Conservation (phyloP, 2,797 vertebrate species). For the Myotis myotis region DNA sequence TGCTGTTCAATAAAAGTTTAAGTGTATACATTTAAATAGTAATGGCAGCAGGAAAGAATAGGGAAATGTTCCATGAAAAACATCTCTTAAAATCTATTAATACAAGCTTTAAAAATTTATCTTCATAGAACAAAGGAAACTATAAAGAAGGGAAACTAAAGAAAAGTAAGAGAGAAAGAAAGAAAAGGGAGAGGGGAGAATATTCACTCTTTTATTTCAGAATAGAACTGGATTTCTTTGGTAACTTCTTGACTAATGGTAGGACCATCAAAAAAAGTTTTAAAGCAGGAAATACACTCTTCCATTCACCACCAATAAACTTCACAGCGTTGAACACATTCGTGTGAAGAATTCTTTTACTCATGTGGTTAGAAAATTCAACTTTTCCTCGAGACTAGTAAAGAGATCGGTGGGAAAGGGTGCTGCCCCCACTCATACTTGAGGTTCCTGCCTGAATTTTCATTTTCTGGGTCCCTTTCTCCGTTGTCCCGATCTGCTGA, state of each 20-base stretch:
- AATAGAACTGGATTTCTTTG: background rate
- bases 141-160: background rate
- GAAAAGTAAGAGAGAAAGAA: background rate
- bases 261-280: background rate
- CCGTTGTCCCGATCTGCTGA: background rate
- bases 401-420: background rate
- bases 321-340: background rate
- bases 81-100: background rate
- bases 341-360: background rate
- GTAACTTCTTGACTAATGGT: background rate
- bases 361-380: background rate
- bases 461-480: conserved; percentile 21
- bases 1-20: conserved; percentile 27
- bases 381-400: background rate
- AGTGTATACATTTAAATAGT: background rate
- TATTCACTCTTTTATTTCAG: background rate
- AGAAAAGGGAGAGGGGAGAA: background rate
- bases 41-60: background rate
- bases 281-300: background rate
- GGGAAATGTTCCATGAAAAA: background rate
- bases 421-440: background rate
- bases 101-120: background rate
- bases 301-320: conserved; percentile 2
- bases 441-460: conserved; percentile 39
- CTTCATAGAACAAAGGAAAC: conserved; percentile 2